These are phyloP conservation scores for Siphlonurus alternatus DNA, from an alignment of 2,888 invertebrate genomes.

Conservation along the genomic window DNA sequence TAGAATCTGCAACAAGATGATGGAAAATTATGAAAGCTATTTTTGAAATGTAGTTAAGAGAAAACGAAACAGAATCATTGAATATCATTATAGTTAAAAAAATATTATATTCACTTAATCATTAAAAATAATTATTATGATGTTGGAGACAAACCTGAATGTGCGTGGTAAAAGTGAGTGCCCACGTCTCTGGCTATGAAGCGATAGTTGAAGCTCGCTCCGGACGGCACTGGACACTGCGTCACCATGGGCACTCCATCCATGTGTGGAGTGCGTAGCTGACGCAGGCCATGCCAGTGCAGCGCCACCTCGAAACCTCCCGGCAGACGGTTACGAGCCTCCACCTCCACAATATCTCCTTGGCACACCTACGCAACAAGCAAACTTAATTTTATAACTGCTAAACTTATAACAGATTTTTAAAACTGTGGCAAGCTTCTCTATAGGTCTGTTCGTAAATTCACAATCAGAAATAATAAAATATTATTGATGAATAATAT, in stretches of 20 bases:
- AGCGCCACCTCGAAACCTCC: slow-evolving; percentile 45
- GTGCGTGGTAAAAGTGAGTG: slow-evolving; percentile 56
- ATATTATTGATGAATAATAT: too few relatives aligned
- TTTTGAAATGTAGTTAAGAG: too few relatives aligned
- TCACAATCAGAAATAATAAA: too few relatives aligned
- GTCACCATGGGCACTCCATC: slow-evolving; percentile 63
- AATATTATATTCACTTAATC: too few relatives aligned
- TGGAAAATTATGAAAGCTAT: too few relatives aligned
- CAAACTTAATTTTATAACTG: not conserved
- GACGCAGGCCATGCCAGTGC: slow-evolving; percentile 58
- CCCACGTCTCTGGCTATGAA: slow-evolving; percentile 49
- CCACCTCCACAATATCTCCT: slow-evolving; percentile 48
- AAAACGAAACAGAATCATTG: too few relatives aligned
- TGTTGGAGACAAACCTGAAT: slow-evolving; percentile 33
- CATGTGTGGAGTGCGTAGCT: slow-evolving; percentile 49
- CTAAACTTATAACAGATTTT: too few relatives aligned
- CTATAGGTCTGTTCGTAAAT: too few relatives aligned
- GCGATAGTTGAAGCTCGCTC: slow-evolving; percentile 50
- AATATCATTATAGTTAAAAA: too few relatives aligned
- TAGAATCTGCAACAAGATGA: too few relatives aligned
- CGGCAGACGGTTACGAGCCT: slow-evolving; percentile 50
- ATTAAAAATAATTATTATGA: not conserved
- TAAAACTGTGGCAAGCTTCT: too few relatives aligned
- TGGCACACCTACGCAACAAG: not conserved
- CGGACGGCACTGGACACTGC: slow-evolving; percentile 53